phyloP scores from a whole-genome alignment of 2,888 invertebrate genomes.

The Apotomis capreana region DNA sequence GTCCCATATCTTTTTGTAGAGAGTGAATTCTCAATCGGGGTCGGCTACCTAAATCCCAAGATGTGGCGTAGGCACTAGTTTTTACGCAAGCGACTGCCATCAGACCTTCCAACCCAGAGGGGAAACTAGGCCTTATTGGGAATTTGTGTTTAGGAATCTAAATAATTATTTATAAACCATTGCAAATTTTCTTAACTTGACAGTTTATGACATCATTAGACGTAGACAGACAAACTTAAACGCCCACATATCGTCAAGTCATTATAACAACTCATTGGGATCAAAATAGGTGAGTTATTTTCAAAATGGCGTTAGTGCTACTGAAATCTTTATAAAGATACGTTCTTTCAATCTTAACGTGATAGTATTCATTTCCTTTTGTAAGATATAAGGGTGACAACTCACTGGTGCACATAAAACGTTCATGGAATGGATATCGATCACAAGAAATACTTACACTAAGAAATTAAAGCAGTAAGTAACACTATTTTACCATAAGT shows the following conservation, averaged over 20 bases:
- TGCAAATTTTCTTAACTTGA: not conserved
- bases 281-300: not conserved
- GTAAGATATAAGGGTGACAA: not conserved
- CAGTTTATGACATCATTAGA: constrained; percentile 17
- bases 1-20: too few species aligned
- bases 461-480: too few species aligned
- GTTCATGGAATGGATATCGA: not conserved
- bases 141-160: too few species aligned
- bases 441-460: too few species aligned
- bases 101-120: too few species aligned
- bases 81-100: too few species aligned
- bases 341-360: not conserved
- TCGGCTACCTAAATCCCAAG: too few species aligned
- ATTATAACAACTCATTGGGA: constrained; percentile 22
- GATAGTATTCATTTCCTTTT: constrained; percentile 6
- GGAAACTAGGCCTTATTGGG: too few species aligned
- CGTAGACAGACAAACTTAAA: not conserved
- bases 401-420: constrained; percentile 2
- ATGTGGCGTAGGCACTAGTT: too few species aligned
- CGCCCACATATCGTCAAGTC: constrained; percentile 4
- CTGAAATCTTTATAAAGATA: not conserved
- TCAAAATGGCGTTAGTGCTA: not conserved
- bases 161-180: not conserved
- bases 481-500: too few species aligned
- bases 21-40: too few species aligned